Conservation (phyloP, 2,888 invertebrate genomes). For the Aspidiotus rigidus region DNA sequence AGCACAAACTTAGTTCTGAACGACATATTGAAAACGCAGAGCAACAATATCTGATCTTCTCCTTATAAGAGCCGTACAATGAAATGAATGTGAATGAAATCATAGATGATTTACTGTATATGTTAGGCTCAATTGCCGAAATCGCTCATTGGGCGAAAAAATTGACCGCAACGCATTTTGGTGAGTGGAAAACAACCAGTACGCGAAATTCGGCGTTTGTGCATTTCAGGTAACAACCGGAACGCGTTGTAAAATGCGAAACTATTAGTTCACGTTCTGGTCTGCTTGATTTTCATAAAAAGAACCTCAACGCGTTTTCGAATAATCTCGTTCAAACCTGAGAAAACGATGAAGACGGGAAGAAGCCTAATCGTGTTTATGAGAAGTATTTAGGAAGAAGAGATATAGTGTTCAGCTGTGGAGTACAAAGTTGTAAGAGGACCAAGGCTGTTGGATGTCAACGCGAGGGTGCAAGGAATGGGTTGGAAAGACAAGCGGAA, state of each 20-base stretch:
- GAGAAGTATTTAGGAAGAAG: too few relatives aligned
- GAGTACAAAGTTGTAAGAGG: too few relatives aligned
- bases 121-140: background rate
- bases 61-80: too few relatives aligned
- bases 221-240: background rate
- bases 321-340: too few relatives aligned
- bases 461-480: slow-evolving; percentile 3
- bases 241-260: background rate
- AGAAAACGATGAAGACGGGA: too few relatives aligned
- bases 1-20: too few relatives aligned
- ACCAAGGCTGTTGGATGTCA: slow-evolving; percentile 1
- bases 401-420: too few relatives aligned
- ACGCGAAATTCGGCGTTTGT: slow-evolving; percentile 1
- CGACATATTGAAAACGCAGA: too few relatives aligned
- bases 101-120: too few relatives aligned
- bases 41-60: too few relatives aligned
- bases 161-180: background rate
- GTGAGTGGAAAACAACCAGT: background rate
- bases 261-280: background rate
- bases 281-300: background rate
- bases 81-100: too few relatives aligned
- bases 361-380: too few relatives aligned
- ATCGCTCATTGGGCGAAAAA: slow-evolving; percentile 2
- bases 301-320: background rate
- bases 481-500: slow-evolving; percentile 1